Conservation (phyloP, 2,888 invertebrate genomes). For the Drosophila flavopinicola region DNA sequence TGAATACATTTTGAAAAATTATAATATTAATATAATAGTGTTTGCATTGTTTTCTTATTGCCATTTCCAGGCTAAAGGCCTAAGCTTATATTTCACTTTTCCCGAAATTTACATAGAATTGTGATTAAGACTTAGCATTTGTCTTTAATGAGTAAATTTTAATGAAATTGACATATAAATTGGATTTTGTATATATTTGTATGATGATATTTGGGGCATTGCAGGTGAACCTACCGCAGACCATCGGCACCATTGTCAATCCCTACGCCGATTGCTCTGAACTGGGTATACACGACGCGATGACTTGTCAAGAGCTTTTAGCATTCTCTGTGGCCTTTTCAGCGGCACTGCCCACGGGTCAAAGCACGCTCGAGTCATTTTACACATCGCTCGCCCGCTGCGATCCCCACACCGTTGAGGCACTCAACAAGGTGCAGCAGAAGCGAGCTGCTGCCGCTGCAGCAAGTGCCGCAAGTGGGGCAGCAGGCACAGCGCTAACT, state of each 20-base stretch:
- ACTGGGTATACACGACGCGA: conserved; percentile 85
- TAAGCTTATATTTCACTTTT: too few relatives aligned
- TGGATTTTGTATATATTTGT: too few relatives aligned
- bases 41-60: too few relatives aligned
- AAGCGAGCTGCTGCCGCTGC: conserved; percentile 47
- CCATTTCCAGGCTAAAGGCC: too few relatives aligned
- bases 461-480: not conserved
- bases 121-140: too few relatives aligned
- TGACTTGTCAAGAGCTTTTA: conserved; percentile 92
- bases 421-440: conserved; percentile 76
- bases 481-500: conserved; percentile 13
- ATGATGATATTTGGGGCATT: not conserved
- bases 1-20: too few relatives aligned
- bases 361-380: conserved; percentile 92
- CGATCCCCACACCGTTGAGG: conserved; percentile 84
- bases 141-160: too few relatives aligned
- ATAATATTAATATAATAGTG: too few relatives aligned
- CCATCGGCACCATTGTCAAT: conserved; percentile 84
- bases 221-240: conserved; percentile 84
- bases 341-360: conserved; percentile 95
- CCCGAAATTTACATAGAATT: too few relatives aligned
- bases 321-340: conserved; percentile 96
- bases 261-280: conserved; percentile 86
- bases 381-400: conserved; percentile 92
- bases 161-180: too few relatives aligned